Base-by-base conservation (phyloP, 2,888 invertebrate genomes). In the Petrolisthes manimaculis region DNA sequence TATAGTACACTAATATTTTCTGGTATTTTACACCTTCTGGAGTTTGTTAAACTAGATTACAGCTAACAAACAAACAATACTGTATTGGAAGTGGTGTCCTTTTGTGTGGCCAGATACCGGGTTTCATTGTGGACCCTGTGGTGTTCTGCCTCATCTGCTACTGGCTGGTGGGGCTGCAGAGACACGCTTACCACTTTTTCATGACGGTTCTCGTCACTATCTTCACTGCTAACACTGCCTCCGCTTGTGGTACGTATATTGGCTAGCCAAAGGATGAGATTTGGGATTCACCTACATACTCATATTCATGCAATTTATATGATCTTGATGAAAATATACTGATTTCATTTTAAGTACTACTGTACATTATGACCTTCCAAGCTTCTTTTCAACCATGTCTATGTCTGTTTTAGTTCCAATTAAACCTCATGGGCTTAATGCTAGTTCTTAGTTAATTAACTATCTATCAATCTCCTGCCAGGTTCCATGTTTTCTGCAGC, bases 401-500 rank as follows among this genome's bases (percentile, higher is more conserved):
- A 37, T 37, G 37, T 37, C 37, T 37, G 37, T 37, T 37, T 37
- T 37, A 37, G 37, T 37, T 0, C 37, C 37, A 37, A 37, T 1
- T 37, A 37, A 37, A 37, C 37, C 37, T 37, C 37, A 1, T 37
- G 2, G 37, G 37, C 37, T 37, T 37, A 1, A 37, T 37, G 37
- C 37, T 37, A 37, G 69, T 69, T 69, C 69, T 69, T 69, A 14
- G 14, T 18, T 1, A 14, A 14, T 77, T 77, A 54, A 89, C 37
- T 37, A 37, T 37, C 37, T 37, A 37, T 37, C 37, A 37, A 37
- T 37, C 88, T 81, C 84, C 88, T 91, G 93, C 77, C 93, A 96
- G 96, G 96, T 51, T 96, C 95, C 81, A 96, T 97, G 93, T 97
- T 97, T 93, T 97, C 97, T 0, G 96, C 96, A 71, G 96, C 96